Conservation (phyloP, 2,113 vertebrate genomes). For the Pachypanchax playfairii region DNA sequence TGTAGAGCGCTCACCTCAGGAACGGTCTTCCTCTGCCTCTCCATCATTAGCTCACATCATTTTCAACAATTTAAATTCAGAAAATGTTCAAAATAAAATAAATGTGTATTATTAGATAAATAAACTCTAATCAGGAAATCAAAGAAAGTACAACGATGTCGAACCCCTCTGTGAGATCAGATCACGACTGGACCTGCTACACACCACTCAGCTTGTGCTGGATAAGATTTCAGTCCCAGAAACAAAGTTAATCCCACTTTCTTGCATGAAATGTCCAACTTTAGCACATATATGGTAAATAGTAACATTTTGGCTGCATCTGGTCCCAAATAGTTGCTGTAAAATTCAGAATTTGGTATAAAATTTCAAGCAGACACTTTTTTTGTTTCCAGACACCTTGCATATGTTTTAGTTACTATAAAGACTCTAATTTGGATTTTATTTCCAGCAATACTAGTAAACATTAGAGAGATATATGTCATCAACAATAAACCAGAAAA, state of each 20-base stretch:
- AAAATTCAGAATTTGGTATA: neutral
- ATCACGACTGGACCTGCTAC: slow-evolving; percentile 20
- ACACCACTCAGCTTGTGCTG: neutral
- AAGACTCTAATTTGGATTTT: no score
- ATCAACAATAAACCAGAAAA: neutral
- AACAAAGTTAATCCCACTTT: slow-evolving; percentile 9
- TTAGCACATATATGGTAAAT: neutral
- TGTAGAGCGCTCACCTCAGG: no score
- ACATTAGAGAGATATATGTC: no score
- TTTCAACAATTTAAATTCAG: neutral
- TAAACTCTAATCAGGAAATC: slow-evolving; percentile 21
- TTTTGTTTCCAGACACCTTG: neutral
- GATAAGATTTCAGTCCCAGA: slow-evolving; percentile 3
- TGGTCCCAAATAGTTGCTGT: neutral
- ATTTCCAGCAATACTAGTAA: no score
- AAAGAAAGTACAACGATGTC: slow-evolving; percentile 26
- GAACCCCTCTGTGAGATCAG: slow-evolving; percentile 18
- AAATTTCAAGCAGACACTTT: neutral
- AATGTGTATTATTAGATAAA: neutral
- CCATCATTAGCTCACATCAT: neutral
- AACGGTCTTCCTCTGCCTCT: neutral
- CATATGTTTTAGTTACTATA: no score
- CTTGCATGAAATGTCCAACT: slow-evolving; percentile 6
- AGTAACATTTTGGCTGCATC: neutral
- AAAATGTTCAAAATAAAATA: neutral